A percentile compares a stretch with the other conserved stretches of the same genome.
Conservation (phyloP, 2,113 vertebrate genomes). For the Caloenas nicobarica region DNA sequence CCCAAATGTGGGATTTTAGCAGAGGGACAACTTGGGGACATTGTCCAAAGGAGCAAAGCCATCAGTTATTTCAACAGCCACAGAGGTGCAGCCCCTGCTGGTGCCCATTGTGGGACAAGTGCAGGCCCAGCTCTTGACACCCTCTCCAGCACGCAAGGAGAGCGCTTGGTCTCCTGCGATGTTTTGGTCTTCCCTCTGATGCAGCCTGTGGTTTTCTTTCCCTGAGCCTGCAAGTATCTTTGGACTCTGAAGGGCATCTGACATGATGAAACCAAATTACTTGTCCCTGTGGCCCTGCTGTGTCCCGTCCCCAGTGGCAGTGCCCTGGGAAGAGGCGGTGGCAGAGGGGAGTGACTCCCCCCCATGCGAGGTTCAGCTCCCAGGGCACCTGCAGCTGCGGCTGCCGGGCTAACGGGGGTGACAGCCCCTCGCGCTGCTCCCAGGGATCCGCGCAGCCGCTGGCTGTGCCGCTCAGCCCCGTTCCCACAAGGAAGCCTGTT, state of each 20-base stretch:
- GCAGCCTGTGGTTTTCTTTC: background rate
- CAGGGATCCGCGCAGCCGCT: background rate
- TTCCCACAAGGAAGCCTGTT: conserved; percentile 22
- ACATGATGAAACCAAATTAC: background rate
- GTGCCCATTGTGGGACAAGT: background rate
- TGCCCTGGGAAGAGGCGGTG: background rate
- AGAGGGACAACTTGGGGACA: background rate
- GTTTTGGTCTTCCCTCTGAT: background rate
- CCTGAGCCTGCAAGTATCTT: background rate
- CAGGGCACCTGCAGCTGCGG: background rate
- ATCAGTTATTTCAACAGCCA: background rate
- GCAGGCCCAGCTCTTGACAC: background rate
- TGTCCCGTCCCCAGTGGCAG: background rate
- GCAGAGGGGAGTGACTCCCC: too few relatives aligned
- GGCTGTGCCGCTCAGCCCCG: background rate
- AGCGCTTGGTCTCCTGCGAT: background rate
- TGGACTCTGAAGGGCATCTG: background rate
- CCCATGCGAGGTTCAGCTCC: background rate
- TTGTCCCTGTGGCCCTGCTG: background rate
- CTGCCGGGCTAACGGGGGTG: background rate
- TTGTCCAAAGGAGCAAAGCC: background rate
- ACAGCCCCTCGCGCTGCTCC: background rate
- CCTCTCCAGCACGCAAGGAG: background rate
- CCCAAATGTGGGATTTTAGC: background rate
- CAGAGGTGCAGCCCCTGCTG: background rate